Base-by-base conservation (phyloP, 2,888 invertebrate genomes). In the Pseudoips prasinana region DNA sequence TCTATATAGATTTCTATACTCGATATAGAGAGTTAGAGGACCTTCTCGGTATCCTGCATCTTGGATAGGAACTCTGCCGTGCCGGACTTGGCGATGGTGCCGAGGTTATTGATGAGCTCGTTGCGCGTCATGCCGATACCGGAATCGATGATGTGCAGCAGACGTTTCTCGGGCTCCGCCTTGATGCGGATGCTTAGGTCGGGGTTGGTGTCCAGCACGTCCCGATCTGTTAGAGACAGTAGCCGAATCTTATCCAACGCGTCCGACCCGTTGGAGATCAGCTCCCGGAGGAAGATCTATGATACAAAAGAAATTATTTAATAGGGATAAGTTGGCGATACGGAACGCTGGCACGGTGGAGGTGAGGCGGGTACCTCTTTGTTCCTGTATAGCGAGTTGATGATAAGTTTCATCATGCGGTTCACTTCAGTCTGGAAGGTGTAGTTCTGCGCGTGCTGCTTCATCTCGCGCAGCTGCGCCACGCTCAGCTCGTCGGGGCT, bases 361-460 rank as follows among this genome's bases (percentile, higher is more conserved):
- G 7, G 3, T 11, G 19, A 10, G 1, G n/a, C 7, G 1, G 9
- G n/a, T 29, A 94, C 95, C 90, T 99, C 99, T 88, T 99, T 99
- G 84, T 99, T 99, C 63, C 98, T 93, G 87, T 99, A 99, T 5
- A 99, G 90, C 5, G 99, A 99, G 89, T 99, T 99, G 76, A 99
- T 99, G 82, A 99, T 99, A 39, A 99, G 92, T 84, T 99, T 99
- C 99, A 99, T 99, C 98, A 99, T 98, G 38, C 99, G 95, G 88
- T 98, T 98, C 23, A 99, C 99, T 89, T 99, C 99, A 0, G 99
- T 98, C 90, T 99, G 97, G 90, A 98, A 99, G 11, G 93, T 92
- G 73, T 92, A 95, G 75, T 95, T 96, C 73, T 96, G 95, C 1
- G 98, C 94, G 69, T 94, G 94, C 26, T 96, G 97, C 41, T 96